Conservation (phyloP, 2,888 invertebrate genomes). For the Cataglyphis cursor region DNA sequence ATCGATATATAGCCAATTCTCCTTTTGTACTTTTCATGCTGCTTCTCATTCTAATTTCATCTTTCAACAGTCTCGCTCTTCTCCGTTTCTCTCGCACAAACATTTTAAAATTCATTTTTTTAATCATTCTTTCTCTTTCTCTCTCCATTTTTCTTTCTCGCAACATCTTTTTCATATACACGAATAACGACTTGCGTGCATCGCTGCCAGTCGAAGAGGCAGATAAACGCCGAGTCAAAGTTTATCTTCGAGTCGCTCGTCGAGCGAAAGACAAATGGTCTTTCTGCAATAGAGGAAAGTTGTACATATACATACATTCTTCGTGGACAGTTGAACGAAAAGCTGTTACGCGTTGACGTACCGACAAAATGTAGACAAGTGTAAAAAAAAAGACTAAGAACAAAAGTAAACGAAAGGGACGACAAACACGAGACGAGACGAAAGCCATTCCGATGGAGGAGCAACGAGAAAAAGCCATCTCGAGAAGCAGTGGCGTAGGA, state of each 20-base stretch:
- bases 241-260: constrained; percentile 35
- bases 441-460: constrained; percentile 36
- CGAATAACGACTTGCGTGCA: constrained; percentile 74
- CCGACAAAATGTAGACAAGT: constrained; percentile 4
- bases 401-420: constrained; percentile 26
- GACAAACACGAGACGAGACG: constrained; percentile 41
- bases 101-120: constrained; percentile 29
- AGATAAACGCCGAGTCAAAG: constrained; percentile 52
- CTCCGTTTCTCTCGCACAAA: constrained; percentile 14
- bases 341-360: constrained; percentile 11
- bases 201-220: constrained; percentile 82
- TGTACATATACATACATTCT: constrained; percentile 18
- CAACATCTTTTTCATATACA: constrained; percentile 41
- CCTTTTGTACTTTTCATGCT: constrained; percentile 13
- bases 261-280: constrained; percentile 51
- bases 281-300: constrained; percentile 31
- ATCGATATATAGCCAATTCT: constrained; percentile 6
- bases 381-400: background rate
- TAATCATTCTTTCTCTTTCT: constrained; percentile 3
- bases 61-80: constrained; percentile 6
- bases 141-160: constrained; percentile 23
- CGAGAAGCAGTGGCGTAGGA: constrained; percentile 66
- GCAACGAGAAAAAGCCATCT: constrained; percentile 8
- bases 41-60: constrained; percentile 34
- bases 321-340: background rate